phyloP scores from a whole-genome alignment of 2,797 vertebrate species.

The Galagoides demidoff region DNA sequence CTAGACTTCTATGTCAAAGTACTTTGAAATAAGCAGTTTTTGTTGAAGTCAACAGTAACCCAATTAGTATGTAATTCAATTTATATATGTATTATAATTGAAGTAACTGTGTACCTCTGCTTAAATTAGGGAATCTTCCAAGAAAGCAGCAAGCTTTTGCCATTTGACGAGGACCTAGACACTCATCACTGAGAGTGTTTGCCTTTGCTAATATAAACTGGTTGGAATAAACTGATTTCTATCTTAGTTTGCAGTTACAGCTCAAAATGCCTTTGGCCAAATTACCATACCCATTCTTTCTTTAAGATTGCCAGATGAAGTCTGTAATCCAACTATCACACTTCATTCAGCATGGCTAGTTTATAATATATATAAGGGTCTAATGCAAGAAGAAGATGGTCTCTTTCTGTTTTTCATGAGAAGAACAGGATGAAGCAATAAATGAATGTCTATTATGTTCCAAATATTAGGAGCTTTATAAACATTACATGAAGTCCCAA shows the following conservation, averaged over 20 bases:
- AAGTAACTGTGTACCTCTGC: background rate
- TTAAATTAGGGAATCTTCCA: background rate
- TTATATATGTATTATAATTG: background rate
- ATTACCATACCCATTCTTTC: background rate
- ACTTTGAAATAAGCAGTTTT: background rate
- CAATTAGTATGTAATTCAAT: background rate
- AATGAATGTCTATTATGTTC: background rate
- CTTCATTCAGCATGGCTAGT: background rate
- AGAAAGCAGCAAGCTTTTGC: background rate
- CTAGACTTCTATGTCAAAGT: background rate
- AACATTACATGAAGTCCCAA: background rate
- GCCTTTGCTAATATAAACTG: background rate
- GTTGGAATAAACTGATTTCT: background rate
- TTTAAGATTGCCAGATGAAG: background rate
- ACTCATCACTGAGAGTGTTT: background rate
- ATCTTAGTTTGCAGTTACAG: background rate
- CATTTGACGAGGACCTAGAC: background rate
- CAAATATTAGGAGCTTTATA: background rate
- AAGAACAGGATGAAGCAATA: background rate
- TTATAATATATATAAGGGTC: background rate
- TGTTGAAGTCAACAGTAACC: background rate
- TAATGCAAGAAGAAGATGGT: background rate
- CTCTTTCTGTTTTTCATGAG: background rate
- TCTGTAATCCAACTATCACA: background rate
- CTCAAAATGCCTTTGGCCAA: background rate